Evolutionary conservation across 2,113 vertebrate genomes (phyloP), one percentile per base, ranked within the genome.

Genomic region (Regulus satrapa): DNA sequence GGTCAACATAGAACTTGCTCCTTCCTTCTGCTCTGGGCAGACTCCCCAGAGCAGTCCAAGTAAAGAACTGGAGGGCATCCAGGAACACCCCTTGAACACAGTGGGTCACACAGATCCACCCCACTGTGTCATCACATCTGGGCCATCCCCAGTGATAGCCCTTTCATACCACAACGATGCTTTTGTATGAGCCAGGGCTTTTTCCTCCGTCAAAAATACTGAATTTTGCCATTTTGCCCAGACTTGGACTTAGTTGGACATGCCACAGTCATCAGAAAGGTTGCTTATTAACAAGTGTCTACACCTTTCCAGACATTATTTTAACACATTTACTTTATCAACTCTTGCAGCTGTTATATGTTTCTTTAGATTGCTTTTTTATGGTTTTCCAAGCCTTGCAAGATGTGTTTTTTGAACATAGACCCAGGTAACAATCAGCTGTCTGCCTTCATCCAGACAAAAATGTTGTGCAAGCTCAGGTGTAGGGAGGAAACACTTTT

Each of bases 121-220:
- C 74, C 23, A 49, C 24, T 0, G 0, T 38, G 6, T 34, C n/a
- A 29, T 75, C 41, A 67, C 38, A 67, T 34, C n/a, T 0, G 1
- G 16, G 43, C 45, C 48, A n/a, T 6, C 10, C 23, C 28, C 34
- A 75, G 8, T 20, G 43, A 80, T 0, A 90, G 23, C 25, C 16
- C 32, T 77, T 83, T 40, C 31, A 45, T 20, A 68, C 13, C 40
- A 51, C 8, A 52, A 3, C 16, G 11, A 66, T 78, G 19, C 8
- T 85, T 71, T 63, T 41, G 18, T 38, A 34, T 0, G 0, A 80
- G 17, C 36, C 26, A 58, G 34, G 2, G 5, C 34, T 76, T 82
- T 59, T 49, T 45, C 34, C 31, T 56, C 32, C 38, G n/a, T 66
- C 56, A 69, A 54, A 32, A 81, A 64, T 12, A 71, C 4, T 51